Base-by-base conservation (phyloP, 2,797 vertebrate species). In the Microchirus variegatus region DNA sequence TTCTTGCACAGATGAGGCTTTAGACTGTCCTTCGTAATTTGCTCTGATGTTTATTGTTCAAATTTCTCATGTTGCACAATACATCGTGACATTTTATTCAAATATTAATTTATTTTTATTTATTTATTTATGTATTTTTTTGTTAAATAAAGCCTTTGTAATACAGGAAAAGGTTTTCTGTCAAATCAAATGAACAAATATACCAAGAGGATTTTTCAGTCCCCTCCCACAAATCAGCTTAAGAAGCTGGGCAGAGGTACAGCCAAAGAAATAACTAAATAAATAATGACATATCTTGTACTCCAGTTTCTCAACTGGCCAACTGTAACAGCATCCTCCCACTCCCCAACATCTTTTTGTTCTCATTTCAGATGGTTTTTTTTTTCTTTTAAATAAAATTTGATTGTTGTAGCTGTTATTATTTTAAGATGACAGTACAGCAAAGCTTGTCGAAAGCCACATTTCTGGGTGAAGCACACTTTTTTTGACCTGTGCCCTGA, bases 41-140 rank as follows among this genome's bases (percentile, higher is more conserved):
- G 69, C 44, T 86, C 66, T 63, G 45, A 49, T 68, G 83, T 89
- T 91, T 91, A 90, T 91, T 90, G 77, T 86, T 85, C 63, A 81
- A 78, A 83, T 78, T 9, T 67, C 48, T 46, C n/a, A 72, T 82
- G 81, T 84, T 86, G 53, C 85, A 88, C 84, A 87, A 69, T 75
- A 90, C 85, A 88, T 87, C 72, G 77, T 77, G 51, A 86, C 51
- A 57, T 78, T 57, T 31, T 8, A 63, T 82, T 86, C 59, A 86
- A 80, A 82, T 86, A 67, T 69, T 68, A 87, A 83, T 22, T 22
- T 22, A 3, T 22, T 22, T 22, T 22, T 22, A 3, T 22, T 1
- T 1, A 22, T 22, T 81, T 4, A 41, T 18, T 10, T n/a, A n/a
- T n/a, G n/a, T n/a, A n/a, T n/a, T n/a, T n/a, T 22, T 5, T 22